Base-by-base conservation (phyloP, 2,113 vertebrate genomes). In the Herpailurus yagouaroundi region DNA sequence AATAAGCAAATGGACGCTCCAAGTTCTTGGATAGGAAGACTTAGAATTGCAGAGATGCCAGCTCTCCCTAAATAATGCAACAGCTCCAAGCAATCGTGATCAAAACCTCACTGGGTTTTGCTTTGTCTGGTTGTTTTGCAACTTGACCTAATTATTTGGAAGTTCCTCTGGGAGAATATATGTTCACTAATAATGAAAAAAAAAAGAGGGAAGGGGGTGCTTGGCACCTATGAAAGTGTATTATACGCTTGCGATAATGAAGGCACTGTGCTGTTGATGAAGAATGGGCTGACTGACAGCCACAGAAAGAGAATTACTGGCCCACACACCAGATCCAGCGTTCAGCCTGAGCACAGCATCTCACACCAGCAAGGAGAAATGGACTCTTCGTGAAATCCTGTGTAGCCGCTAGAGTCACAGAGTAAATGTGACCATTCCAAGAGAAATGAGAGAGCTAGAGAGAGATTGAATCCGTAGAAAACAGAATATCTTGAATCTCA, bases 61-160 rank as follows among this genome's bases (percentile, higher is more conserved):
- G n/a, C 38, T 90, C 41, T 27, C 19, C 15, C n/a, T 82, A 48
- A 55, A 36, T 15, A 87, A 41, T 29, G 15, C 2, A 27, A 7
- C 18, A 13, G 48, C 73, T 81, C 81, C 12, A 9, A 85, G 57
- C 27, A 7, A 33, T 18, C 31, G 33, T n/a, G 6, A 6, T 52
- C 69, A 57, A 7, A 76, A 45, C 16, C 73, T 73, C 87, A 7
- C 18, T 9, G 7, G 19, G 27, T 80, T 64, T 95, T 63, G 36
- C 79, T 89, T 45, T 60, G 14, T 21, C 77, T 50, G 11, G 33
- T 48, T 66, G 48, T 57, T 85, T 80, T 91, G 57, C n/a, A 55
- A 41, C 14, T 88, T 88, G 80, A 63, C 10, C 48, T 98, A 48
- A 94, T 89, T 92, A 95, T 73, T 90, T 82, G 55, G 57, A 80